phyloP scores from a whole-genome alignment of 1,140 invertebrate genomes.

The Drosophila biarmipes region DNA sequence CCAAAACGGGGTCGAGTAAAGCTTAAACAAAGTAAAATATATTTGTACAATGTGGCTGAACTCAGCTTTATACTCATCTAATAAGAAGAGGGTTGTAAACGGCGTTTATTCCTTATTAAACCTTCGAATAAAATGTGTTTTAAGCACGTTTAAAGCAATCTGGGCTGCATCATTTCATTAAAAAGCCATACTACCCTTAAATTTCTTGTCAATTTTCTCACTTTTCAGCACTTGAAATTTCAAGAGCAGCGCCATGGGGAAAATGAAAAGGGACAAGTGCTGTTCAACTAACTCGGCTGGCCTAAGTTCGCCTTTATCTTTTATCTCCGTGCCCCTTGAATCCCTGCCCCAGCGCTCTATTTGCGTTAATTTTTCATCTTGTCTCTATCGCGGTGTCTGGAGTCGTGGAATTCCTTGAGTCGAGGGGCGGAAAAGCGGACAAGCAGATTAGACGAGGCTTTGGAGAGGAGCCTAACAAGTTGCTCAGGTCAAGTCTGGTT shows the following conservation, averaged over 20 bases:
- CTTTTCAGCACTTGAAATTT: conserved; percentile 29
- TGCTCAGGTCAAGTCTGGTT: conserved; percentile 39
- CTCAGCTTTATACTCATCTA: too few relatives aligned
- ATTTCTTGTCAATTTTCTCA: conserved; percentile 26
- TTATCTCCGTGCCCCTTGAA: background rate
- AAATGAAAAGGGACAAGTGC: conserved; percentile 45
- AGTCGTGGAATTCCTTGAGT: conserved; percentile 33
- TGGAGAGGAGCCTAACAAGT: conserved; percentile 23
- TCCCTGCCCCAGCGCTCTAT: conserved; percentile 1
- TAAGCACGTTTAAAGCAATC: too few relatives aligned
- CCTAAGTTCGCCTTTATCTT: conserved; percentile 23
- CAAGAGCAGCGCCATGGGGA: conserved; percentile 21
- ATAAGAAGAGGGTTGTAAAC: too few relatives aligned
- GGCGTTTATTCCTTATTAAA: too few relatives aligned
- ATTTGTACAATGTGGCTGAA: too few relatives aligned
- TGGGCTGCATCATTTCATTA: background rate
- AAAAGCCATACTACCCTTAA: background rate
- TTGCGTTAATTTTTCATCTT: conserved; percentile 48
- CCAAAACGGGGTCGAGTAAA: background rate
- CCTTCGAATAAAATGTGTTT: too few relatives aligned
- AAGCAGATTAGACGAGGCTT: conserved; percentile 30
- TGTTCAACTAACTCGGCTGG: conserved; percentile 34
- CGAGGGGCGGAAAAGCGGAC: conserved; percentile 14
- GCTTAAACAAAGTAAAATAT: too few relatives aligned
- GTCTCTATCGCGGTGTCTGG: conserved; percentile 15